A percentile compares a stretch with the other conserved stretches of the same genome.
Conservation (phyloP, 2,797 vertebrate species). For the Carduelis carduelis region DNA sequence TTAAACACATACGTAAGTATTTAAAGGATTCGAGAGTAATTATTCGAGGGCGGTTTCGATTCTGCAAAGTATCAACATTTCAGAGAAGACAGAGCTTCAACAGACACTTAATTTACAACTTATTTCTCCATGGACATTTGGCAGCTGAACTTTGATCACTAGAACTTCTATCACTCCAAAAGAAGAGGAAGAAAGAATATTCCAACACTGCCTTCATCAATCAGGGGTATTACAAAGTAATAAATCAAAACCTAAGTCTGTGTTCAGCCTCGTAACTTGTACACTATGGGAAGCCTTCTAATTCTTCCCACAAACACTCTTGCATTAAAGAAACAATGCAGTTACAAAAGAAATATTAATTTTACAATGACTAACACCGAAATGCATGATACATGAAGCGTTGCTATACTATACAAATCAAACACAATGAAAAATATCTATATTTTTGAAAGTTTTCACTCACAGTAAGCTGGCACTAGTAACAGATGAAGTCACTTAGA, state of each 20-base stretch:
- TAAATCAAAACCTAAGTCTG: constrained; percentile 23
- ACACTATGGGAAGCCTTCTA: not conserved
- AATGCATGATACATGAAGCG: not conserved
- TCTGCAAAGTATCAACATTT: constrained; percentile 35
- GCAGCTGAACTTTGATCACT: constrained; percentile 46
- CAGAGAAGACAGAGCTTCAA: constrained; percentile 49
- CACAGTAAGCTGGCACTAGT: not conserved
- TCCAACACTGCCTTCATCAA: constrained; percentile 1
- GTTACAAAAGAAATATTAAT: not conserved
- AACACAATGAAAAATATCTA: not conserved
- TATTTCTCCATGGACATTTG: constrained; percentile 31
- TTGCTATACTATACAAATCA: not conserved
- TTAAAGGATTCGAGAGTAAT: constrained; percentile 45
- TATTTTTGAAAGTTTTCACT: not conserved
- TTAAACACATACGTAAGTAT: constrained; percentile 52
- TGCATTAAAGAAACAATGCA: not conserved
- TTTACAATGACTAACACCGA: not conserved
- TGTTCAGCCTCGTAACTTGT: not conserved
- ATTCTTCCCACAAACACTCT: constrained; percentile 21
- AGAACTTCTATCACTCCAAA: constrained; percentile 31
- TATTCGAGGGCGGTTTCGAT: constrained; percentile 4
- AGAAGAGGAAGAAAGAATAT: constrained; percentile 37
- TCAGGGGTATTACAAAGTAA: not conserved
- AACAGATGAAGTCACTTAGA: not conserved
- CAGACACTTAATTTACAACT: constrained; percentile 57